Evolutionary conservation across 1,140 invertebrate species (phyloP), one percentile per base, ranked within the genome.

Genomic region (Drosophila ananassae): DNA sequence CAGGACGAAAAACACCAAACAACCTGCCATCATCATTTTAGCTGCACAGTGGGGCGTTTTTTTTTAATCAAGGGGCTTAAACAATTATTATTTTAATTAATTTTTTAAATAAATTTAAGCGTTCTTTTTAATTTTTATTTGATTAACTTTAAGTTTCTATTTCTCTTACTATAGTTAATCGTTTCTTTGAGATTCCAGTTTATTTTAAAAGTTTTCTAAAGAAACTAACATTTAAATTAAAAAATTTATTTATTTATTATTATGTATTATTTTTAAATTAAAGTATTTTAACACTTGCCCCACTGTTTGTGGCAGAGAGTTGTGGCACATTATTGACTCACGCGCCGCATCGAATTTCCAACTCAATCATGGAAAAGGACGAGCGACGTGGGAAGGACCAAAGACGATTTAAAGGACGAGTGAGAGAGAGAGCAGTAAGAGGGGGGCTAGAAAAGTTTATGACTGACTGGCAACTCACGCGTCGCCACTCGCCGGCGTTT

Each of bases 341-440:
- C 59, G 74, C 74, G 58, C 48, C 64, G 39, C 79, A 82, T 82
- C 69, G 77, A 83, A 82, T 74, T 83, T 83, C 56, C 44, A 80
- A 74, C 73, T 73, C 82, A 84, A 84, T 81, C 82, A 77, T 75
- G 54, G 21, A 44, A 58, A 58, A 34, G 37, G 55, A 39, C 22
- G 25, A 56, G 44, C 22, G 55, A 39, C 22, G 25, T 41, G 44
- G 6, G 10, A 13, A n/a, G n/a, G 5, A 28, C 25, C 25, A 17
- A 32, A n/a, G 39, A 17, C 13, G 8, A 5, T 44, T 44, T 10
- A 21, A 7, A 24, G 28, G 21, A n/a, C 51, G 52, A 30, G 25
- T 28, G 25, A 37, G 34, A 44, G 17, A 51, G 30, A 28, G 12
- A 34, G 28, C 28, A 7, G 24, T n/a, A 32, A 12, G 9, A 8